Conservation (phyloP, 2,797 vertebrate genomes). For the Staurois parvus region DNA sequence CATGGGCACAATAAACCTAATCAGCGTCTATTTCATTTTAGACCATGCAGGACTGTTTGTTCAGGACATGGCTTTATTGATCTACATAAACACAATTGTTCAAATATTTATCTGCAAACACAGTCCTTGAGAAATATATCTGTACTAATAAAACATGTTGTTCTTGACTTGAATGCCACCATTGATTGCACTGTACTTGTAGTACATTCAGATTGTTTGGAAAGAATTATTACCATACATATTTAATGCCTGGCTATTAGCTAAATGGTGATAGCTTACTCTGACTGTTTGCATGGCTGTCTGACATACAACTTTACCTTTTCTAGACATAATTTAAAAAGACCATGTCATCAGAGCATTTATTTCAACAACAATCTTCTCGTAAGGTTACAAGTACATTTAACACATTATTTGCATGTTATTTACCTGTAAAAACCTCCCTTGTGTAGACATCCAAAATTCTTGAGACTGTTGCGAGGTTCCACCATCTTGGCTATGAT, state of each 20-base stretch:
- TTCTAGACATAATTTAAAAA: too few species aligned
- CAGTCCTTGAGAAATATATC: background rate
- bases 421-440: too few species aligned
- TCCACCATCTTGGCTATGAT: too few species aligned
- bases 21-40: background rate
- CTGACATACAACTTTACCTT: too few species aligned
- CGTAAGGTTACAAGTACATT: too few species aligned
- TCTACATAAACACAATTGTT: conserved; percentile 34
- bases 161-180: conserved; percentile 8
- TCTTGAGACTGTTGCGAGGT: too few species aligned
- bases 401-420: too few species aligned
- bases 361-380: too few species aligned
- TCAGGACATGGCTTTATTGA: conserved; percentile 6
- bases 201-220: background rate
- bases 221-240: conserved; percentile 1
- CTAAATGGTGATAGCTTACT: background rate
- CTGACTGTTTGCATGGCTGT: too few species aligned
- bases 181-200: conserved; percentile 16
- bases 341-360: too few species aligned
- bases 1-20: background rate
- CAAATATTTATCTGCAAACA: conserved; percentile 40
- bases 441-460: too few species aligned
- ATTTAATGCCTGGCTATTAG: conserved; percentile 18
- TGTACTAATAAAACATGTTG: conserved; percentile 4
- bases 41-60: background rate